These are phyloP conservation scores for Metallyticus violacea DNA, from an alignment of 2,888 invertebrate species.

Conservation along the genomic window DNA sequence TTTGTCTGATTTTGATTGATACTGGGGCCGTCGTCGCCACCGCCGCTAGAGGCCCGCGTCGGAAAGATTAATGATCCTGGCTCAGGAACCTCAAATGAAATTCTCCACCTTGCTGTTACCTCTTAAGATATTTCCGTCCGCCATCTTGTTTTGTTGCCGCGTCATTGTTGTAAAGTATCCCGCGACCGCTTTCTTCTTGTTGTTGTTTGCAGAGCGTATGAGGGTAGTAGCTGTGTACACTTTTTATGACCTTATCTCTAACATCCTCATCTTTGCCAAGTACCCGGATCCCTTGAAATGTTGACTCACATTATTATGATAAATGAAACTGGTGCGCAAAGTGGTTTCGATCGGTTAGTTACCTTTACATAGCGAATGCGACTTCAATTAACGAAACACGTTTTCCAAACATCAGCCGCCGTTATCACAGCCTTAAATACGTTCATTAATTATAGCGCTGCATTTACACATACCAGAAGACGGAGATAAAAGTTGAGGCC, in stretches of 20 bases:
- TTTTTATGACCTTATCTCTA: too few relatives aligned
- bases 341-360: too few relatives aligned
- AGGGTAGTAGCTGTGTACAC: background rate
- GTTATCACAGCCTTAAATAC: background rate
- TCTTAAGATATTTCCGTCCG: background rate
- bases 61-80: slow-evolving; percentile 1
- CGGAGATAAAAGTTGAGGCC: too few relatives aligned
- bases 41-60: background rate
- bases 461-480: background rate
- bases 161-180: background rate
- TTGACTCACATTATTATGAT: background rate
- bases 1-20: slow-evolving; percentile 17
- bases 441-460: background rate
- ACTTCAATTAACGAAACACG: background rate
- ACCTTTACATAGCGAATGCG: background rate
- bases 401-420: too few relatives aligned
- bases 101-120: background rate
- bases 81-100: background rate
- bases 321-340: background rate
- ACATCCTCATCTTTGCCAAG: too few relatives aligned
- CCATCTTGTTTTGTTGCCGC: background rate
- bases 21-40: background rate
- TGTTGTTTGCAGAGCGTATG: background rate
- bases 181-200: too few relatives aligned
- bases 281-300: background rate